These are phyloP conservation scores for Procambarus virginalis DNA, from an alignment of 1,140 invertebrate genomes.

Conservation along the genomic window DNA sequence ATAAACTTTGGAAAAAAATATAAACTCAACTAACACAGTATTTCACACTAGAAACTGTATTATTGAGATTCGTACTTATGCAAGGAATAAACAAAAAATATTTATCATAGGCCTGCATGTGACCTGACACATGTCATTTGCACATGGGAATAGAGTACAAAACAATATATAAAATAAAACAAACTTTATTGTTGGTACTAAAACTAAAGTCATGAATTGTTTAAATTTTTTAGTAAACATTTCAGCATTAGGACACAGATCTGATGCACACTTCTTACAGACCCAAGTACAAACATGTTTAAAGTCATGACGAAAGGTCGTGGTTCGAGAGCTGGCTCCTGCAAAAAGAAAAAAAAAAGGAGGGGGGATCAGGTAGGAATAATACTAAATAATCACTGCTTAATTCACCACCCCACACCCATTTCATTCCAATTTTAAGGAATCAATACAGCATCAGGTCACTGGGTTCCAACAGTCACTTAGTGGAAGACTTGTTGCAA, in stretches of 20 bases:
- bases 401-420: no score
- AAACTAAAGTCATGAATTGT: neutral
- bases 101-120: neutral
- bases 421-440: no score
- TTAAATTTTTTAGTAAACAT: neutral
- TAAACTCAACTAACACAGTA: neutral
- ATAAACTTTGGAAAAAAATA: constrained; percentile 4
- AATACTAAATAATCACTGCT: no score
- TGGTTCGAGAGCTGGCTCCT: neutral
- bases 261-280: constrained; percentile 8
- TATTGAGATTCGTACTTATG: neutral
- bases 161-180: neutral
- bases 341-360: neutral
- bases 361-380: neutral
- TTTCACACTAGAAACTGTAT: neutral
- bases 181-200: neutral
- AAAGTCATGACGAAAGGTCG: neutral
- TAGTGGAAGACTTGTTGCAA: no score
- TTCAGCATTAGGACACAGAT: constrained; percentile 3
- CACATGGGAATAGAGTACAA: neutral
- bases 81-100: neutral
- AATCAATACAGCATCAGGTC: no score
- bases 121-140: neutral
- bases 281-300: neutral
- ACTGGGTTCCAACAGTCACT: no score